phyloP scores from a whole-genome alignment of 2,888 invertebrate genomes.

The Homarus gammarus region DNA sequence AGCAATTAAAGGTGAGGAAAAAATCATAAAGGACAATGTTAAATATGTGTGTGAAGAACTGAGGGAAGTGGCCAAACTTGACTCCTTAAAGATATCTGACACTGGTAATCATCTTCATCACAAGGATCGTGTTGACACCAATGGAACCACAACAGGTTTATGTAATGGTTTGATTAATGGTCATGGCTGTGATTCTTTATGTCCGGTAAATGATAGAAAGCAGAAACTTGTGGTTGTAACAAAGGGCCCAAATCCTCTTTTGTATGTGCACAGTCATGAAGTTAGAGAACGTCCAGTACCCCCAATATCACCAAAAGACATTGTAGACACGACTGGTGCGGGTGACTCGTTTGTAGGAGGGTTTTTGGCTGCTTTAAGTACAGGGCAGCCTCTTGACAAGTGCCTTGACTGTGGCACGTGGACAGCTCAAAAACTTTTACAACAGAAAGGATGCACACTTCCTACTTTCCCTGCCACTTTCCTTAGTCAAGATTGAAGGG shows the following conservation, averaged over 20 bases:
- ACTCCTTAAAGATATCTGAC: not conserved
- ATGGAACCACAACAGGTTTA: constrained; percentile 23
- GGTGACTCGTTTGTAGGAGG: constrained; percentile 84
- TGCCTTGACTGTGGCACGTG: constrained; percentile 78
- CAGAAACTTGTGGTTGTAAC: constrained; percentile 84
- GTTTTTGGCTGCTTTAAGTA: constrained; percentile 81
- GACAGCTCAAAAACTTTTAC: constrained; percentile 72
- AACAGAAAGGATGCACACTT: constrained; percentile 74
- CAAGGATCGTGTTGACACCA: not conserved
- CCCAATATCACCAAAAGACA: constrained; percentile 78
- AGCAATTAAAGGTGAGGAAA: constrained; percentile 45
- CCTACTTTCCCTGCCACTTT: constrained; percentile 66
- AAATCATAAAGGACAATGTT: constrained; percentile 25
- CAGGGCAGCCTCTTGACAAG: constrained; percentile 79
- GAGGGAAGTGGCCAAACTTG: not conserved
- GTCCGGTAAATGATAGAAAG: not conserved
- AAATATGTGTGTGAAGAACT: not conserved
- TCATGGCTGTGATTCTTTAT: not conserved
- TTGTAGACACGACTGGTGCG: constrained; percentile 83
- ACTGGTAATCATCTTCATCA: constrained; percentile 1
- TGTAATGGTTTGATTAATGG: constrained; percentile 26
- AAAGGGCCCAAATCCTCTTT: constrained; percentile 82
- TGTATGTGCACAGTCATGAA: constrained; percentile 78
- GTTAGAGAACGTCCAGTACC: constrained; percentile 79
- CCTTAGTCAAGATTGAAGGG: constrained; percentile 31